Percentiles rank a stretch among this genome's conserved stretches.
These are phyloP conservation scores for Phaedon cochleariae DNA, from an alignment of 2,888 invertebrate genomes.

Conservation along the genomic window DNA sequence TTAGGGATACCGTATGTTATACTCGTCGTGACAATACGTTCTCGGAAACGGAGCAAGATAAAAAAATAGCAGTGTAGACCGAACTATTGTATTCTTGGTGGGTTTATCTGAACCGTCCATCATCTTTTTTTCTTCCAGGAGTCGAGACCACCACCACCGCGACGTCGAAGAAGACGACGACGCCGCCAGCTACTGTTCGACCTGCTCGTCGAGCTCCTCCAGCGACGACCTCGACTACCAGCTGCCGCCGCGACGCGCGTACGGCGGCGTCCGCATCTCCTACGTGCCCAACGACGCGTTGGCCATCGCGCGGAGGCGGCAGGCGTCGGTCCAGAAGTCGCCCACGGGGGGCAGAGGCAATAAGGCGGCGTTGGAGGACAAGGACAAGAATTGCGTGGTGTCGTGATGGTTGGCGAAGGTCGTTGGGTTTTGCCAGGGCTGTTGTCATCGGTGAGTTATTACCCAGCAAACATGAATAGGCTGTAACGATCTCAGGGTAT, in stretches of 20 bases:
- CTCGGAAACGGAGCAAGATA: too few relatives aligned
- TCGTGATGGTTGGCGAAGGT: constrained; percentile 76
- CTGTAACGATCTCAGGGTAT: too few relatives aligned
- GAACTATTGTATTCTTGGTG: constrained; percentile 8
- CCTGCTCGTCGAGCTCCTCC: constrained; percentile 86
- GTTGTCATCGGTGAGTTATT: too few relatives aligned
- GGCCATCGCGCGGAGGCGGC: constrained; percentile 79
- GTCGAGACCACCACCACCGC: constrained; percentile 29
- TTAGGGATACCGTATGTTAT: too few relatives aligned
- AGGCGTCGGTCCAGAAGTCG: constrained; percentile 62
- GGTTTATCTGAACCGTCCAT: too few relatives aligned
- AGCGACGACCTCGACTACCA: constrained; percentile 90
- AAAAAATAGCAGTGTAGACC: too few relatives aligned
- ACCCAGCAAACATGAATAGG: too few relatives aligned
- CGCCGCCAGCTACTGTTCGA: constrained; percentile 85
- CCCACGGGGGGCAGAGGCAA: too few relatives aligned
- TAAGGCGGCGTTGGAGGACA: too few relatives aligned
- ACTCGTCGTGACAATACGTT: too few relatives aligned
- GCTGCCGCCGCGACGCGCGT: constrained; percentile 82
- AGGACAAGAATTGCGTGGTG: constrained; percentile 85
- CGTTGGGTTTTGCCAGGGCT: too few relatives aligned
- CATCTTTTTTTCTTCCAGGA: constrained; percentile 32
- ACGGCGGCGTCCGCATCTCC: constrained; percentile 88
- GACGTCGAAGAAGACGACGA: constrained; percentile 70
- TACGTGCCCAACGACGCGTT: constrained; percentile 93